Evolutionary conservation across 2,888 invertebrate genomes (phyloP), one percentile per base, ranked within the genome.

Genomic region (Ichneumon xanthorius): DNA sequence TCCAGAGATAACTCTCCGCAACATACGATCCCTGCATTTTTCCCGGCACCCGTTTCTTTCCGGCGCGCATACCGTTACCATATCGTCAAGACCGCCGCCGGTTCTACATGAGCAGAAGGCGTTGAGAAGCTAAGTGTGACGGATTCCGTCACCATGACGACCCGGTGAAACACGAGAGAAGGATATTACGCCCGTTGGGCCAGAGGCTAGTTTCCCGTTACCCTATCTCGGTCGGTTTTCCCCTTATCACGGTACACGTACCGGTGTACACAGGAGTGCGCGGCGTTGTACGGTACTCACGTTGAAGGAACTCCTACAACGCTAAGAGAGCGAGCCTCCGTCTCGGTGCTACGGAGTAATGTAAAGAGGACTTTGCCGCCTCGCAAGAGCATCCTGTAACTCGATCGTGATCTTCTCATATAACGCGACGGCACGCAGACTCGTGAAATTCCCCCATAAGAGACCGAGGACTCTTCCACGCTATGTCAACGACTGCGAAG

Each of bases 331-430:
- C 30, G 58, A 61, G 63, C 63, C 40, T 16, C 33, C 61, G 30
- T 73, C 45, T 26, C 61, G 6, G 45, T 30, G 4, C 61, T 58
- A 37, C 11, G 73, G 61, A 45, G 63, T 45, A n/a, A 73, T 73
- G 73, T 61, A 61, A 73, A 73, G 61, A 73, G 61, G 61, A 45
- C 30, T 26, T 48, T 16, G 61, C 30, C 9, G 40, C 7, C 26
- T 45, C 45, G 73, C 30, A 26, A 63, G 26, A 63, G 45, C 40
- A 61, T 65, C 63, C 50, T 33, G 76, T 65, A 76, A 76, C 76
- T 65, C 65, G 53, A 76, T 65, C 76, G 80, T 87, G 88, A 91
- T 91, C 89, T 90, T 88, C 86, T 89, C 87, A 88, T 87, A 87
- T 90, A 85, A 89, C 87, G 87, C 88, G 82, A 87, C 78, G 86